Evolutionary conservation across 2,113 vertebrate species (phyloP).

Genomic region (Platichthys flesus): DNA sequence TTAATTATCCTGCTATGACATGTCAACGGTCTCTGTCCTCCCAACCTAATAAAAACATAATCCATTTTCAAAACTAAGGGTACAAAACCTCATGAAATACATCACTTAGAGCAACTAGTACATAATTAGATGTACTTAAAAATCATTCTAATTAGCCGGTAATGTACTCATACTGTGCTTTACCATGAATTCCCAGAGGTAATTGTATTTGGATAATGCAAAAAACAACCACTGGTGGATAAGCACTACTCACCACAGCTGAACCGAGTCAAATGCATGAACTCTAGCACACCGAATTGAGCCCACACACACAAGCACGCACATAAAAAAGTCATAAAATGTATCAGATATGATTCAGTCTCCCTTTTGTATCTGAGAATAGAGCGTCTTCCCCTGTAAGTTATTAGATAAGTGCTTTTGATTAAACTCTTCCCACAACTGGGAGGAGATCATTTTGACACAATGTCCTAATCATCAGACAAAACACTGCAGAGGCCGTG

Average conservation of each 20-base stretch:
- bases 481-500: constrained; percentile 10
- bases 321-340: background rate
- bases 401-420: constrained; percentile 6
- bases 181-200: background rate
- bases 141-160: background rate
- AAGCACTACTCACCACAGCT: too few relatives aligned
- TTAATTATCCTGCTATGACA: constrained; percentile 5
- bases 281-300: constrained; percentile 18
- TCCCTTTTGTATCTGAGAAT: constrained; percentile 32
- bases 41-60: background rate
- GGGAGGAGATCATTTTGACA: background rate
- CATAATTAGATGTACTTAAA: background rate
- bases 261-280: background rate
- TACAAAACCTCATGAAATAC: background rate
- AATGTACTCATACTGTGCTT: background rate
- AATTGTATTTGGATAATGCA: background rate
- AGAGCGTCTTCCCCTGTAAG: background rate
- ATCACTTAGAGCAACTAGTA: background rate
- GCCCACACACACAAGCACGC: background rate
- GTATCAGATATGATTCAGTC: constrained; percentile 30
- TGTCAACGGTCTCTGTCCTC: background rate
- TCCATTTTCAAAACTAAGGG: background rate
- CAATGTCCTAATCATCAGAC: constrained; percentile 41
- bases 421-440: constrained; percentile 21
- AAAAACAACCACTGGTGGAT: constrained; percentile 9